Evolutionary conservation across 2,113 vertebrate genomes (phyloP), one percentile per base, ranked within the genome.

Genomic region (Corapipo altera): DNA sequence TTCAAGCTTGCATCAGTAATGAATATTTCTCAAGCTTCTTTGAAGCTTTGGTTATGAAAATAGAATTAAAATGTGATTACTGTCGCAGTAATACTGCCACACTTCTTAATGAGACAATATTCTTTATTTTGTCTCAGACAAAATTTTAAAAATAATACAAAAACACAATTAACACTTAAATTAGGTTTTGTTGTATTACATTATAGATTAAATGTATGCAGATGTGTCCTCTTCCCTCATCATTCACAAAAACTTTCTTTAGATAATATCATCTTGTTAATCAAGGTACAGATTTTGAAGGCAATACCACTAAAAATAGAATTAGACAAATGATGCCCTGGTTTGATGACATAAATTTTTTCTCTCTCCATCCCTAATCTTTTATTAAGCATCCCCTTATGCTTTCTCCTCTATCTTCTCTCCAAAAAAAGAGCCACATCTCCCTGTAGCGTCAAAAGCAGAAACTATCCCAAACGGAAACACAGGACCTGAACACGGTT

Each of bases 91-190:
- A 94, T 71, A 89, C 61, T 92, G 93, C 80, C 88, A 97, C 95
- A 97, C 97, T 97, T 97, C 92, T 95, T 98, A 98, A 97, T 96
- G 89, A 97, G 95, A 91, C 78, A 97, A 96, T 94, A 97, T 95
- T 97, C 55, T 96, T 97, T 96, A 95, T 95, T 97, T 97, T 96
- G 91, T 95, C 93, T 95, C 79, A 85, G 74, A 91, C 57, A 77
- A 94, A 91, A 97, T 94, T 95, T 91, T 97, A 82, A 82, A 96
- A 98, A 97, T 91, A 97, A 77, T 87, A 93, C 83, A 96, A 92
- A 96, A 84, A 61, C 92, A 95, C 88, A 70, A 97, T 97, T 97
- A 97, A 94, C 93, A 88, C 55, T 39, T 88, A 94, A 96, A 95
- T 96, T 97, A 95, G 88, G 79, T 62, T 94, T 81, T 82, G 88